Evolutionary conservation across 2,113 vertebrate species (phyloP).

Genomic region (Aegotheles bennettii): DNA sequence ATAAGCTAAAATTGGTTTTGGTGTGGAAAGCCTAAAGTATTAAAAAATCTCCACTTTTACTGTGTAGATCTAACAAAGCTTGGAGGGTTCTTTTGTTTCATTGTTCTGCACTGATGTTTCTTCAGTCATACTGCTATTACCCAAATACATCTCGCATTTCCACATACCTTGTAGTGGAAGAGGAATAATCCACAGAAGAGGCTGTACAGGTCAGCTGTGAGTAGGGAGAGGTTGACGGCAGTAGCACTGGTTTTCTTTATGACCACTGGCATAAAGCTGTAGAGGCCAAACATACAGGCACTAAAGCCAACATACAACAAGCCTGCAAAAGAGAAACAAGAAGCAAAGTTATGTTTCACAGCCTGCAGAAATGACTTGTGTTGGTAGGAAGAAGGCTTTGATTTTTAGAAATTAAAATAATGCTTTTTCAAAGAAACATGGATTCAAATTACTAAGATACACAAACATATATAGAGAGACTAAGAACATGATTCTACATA

Average conservation of each 20-base stretch:
- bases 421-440: background rate
- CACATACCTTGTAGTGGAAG: conserved; percentile 91
- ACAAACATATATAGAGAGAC: background rate
- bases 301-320: conserved; percentile 90
- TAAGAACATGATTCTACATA: background rate
- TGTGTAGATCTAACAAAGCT: background rate
- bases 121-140: background rate
- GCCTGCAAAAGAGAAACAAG: conserved; percentile 70
- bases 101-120: background rate
- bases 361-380: background rate
- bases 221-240: conserved; percentile 89
- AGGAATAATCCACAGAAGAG: conserved; percentile 93
- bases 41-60: background rate
- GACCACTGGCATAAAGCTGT: conserved; percentile 95
- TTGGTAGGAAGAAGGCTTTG: background rate
- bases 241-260: conserved; percentile 93
- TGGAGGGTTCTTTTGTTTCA: background rate
- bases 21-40: background rate
- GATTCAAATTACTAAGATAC: background rate
- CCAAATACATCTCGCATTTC: background rate
- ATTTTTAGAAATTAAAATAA: background rate
- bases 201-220: conserved; percentile 92
- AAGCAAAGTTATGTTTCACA: background rate
- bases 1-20: background rate
- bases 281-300: conserved; percentile 93